Percentiles rank a stretch among this genome's conserved stretches.
These are phyloP conservation scores for Sarcophaga bullata DNA, from an alignment of 1,140 invertebrate genomes.

Conservation along the genomic window DNA sequence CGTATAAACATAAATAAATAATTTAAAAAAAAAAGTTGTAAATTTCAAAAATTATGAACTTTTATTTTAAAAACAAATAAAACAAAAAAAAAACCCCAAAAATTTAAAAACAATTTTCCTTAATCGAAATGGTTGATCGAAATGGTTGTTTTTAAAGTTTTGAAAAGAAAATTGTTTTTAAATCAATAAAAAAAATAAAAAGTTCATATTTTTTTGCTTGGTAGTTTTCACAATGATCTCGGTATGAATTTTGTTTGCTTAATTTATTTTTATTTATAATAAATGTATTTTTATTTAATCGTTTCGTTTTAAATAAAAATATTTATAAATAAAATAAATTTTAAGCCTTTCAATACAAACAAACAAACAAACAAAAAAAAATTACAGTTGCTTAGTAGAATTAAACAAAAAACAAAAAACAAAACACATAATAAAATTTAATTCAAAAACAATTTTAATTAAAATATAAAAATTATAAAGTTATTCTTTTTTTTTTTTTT, in stretches of 20 bases:
- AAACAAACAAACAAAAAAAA: conserved; percentile 12
- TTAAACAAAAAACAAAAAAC: conserved; percentile 9
- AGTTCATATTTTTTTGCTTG: conserved; percentile 47
- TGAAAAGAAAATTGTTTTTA: not conserved
- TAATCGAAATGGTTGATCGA: no score
- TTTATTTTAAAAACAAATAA: not conserved
- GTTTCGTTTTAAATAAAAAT: not conserved
- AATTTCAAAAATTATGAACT: conserved; percentile 38
- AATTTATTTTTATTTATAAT: conserved; percentile 49
- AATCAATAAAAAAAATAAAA: conserved; percentile 26
- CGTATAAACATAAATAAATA: conserved; percentile 38
- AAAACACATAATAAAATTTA: not conserved
- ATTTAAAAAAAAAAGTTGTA: conserved; percentile 33
- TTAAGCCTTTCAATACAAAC: conserved; percentile 29
- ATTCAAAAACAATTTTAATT: not conserved
- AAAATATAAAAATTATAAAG: no score
- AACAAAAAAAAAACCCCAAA: no score
- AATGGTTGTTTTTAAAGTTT: not conserved
- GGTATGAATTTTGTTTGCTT: conserved; percentile 62
- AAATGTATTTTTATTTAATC: conserved; percentile 10
- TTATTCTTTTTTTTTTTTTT: no score
- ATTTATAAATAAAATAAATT: conserved; percentile 22
- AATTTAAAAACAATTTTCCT: not conserved
- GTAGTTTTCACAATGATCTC: conserved; percentile 66
- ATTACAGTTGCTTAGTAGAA: conserved; percentile 31